These are phyloP conservation scores for Ophion ventricosus DNA, from an alignment of 2,888 invertebrate genomes.

Conservation along the genomic window DNA sequence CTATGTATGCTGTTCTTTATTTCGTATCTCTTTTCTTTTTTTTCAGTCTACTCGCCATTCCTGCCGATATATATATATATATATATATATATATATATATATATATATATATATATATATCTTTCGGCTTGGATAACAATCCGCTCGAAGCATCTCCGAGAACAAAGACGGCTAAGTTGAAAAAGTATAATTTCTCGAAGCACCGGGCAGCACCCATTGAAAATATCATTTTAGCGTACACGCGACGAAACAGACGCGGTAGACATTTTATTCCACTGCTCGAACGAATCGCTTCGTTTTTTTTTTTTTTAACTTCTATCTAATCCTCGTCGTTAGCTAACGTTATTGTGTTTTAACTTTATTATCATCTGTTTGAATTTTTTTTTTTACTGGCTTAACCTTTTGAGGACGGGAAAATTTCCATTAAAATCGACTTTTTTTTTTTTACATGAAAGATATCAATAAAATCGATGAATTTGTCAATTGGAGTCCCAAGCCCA, in stretches of 20 bases:
- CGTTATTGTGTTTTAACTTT: no score
- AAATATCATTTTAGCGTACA: conserved; percentile 43
- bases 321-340: no score
- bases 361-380: no score
- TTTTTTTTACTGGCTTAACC: no score
- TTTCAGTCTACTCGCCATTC: conserved; percentile 20
- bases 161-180: conserved; percentile 42
- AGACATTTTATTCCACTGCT: conserved; percentile 20
- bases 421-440: no score
- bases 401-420: no score
- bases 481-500: no score
- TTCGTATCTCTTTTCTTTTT: conserved; percentile 37
- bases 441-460: no score
- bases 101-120: no score
- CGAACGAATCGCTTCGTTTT: background rate
- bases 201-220: conserved; percentile 82
- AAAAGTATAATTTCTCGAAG: conserved; percentile 63
- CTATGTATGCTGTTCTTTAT: conserved; percentile 75
- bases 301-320: background rate
- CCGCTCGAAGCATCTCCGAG: conserved; percentile 30
- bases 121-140: background rate
- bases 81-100: no score
- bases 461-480: no score
- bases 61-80: no score
- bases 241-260: conserved; percentile 41